Percentiles rank a stretch among this genome's conserved stretches.
Conservation (phyloP, 2,888 invertebrate species). For the Agrochola lota region DNA sequence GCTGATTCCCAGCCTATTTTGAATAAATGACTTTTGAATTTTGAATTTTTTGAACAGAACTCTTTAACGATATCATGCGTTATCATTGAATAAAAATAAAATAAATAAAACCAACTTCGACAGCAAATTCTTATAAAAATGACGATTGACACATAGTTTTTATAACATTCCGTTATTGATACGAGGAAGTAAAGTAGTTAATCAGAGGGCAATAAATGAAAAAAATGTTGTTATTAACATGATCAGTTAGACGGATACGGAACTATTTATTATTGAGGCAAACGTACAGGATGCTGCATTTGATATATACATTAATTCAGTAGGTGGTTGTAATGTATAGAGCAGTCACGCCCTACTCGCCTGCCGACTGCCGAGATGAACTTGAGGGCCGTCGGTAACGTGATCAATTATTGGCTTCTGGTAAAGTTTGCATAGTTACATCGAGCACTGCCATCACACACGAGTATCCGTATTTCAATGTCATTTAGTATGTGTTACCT, state of each 20-base stretch:
- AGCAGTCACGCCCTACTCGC: constrained; percentile 67
- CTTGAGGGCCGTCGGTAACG: constrained; percentile 20
- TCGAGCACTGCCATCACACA: neutral
- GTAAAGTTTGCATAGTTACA: constrained; percentile 19
- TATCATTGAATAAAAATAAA: constrained; percentile 5
- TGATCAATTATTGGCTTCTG: constrained; percentile 2
- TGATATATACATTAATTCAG: constrained; percentile 67
- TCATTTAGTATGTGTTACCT: neutral
- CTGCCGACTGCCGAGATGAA: constrained; percentile 4
- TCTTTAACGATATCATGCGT: neutral
- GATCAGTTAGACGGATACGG: constrained; percentile 73
- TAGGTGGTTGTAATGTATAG: constrained; percentile 49
- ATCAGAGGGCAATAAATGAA: constrained; percentile 61
- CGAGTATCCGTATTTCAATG: constrained; percentile 34
- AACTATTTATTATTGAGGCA: constrained; percentile 67
- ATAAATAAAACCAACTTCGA: constrained; percentile 1
- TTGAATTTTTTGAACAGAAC: no score
- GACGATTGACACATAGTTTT: constrained; percentile 36
- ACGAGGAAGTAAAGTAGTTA: constrained; percentile 64
- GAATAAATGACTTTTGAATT: no score
- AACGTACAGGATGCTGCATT: constrained; percentile 74
- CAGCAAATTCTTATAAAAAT: constrained; percentile 33
- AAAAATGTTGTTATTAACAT: constrained; percentile 53
- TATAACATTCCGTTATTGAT: constrained; percentile 48
- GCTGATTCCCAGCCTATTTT: no score